A percentile compares a stretch with the other conserved stretches of the same genome.
phyloP scores from a whole-genome alignment of 2,888 invertebrate genomes.

The Caenorhabditis japonica region DNA sequence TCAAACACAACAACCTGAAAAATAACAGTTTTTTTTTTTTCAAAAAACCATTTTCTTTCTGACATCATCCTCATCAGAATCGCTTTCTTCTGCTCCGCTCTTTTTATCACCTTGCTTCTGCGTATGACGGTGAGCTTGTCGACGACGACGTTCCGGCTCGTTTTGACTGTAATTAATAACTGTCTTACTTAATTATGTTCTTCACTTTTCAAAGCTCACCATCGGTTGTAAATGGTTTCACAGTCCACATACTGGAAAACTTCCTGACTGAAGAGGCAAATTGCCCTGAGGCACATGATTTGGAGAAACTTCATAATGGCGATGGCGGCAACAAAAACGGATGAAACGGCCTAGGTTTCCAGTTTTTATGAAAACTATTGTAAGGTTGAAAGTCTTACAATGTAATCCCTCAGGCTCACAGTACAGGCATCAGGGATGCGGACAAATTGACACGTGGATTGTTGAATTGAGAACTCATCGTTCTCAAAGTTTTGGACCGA shows the following conservation, averaged over 20 bases:
- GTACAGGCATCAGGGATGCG: constrained; percentile 29
- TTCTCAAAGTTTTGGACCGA: constrained; percentile 26
- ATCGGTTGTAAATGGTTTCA: constrained; percentile 35
- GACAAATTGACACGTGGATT: constrained; percentile 32
- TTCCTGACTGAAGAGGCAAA: constrained; percentile 34
- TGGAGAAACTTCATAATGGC: constrained; percentile 29
- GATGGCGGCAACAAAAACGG: constrained; percentile 12
- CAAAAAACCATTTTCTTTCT: no score
- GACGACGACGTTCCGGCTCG: constrained; percentile 43
- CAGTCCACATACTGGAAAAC: constrained; percentile 39
- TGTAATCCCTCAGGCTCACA: constrained; percentile 17
- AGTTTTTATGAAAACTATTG: neutral
- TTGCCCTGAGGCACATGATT: constrained; percentile 40
- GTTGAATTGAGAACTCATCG: constrained; percentile 30
- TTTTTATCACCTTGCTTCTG: constrained; percentile 11
- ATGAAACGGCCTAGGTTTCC: constrained; percentile 16
- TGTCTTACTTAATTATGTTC: neutral
- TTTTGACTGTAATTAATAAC: constrained; percentile 12
- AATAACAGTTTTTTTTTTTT: neutral
- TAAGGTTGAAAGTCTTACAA: constrained; percentile 2
- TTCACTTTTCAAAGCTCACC: constrained; percentile 4
- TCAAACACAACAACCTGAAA: constrained; percentile 53
- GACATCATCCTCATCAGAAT: constrained; percentile 50
- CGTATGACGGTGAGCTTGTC: constrained; percentile 19
- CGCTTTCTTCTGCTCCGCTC: constrained; percentile 13